Percentiles rank a stretch among this genome's conserved stretches.
These are phyloP conservation scores for Lucilia cuprina DNA, from an alignment of 1,140 invertebrate species.

Conservation along the genomic window DNA sequence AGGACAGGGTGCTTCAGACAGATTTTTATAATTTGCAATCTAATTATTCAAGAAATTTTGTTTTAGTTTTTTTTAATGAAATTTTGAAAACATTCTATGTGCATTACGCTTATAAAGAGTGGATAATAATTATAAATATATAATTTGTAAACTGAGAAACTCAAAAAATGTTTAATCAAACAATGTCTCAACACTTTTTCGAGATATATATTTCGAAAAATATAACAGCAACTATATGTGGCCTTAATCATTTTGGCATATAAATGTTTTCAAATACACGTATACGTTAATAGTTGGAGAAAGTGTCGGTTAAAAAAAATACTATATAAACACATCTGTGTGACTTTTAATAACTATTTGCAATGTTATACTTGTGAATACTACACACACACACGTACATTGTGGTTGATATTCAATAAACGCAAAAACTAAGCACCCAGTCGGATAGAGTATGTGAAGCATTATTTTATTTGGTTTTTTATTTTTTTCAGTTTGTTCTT, in stretches of 20 bases:
- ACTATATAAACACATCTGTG: background rate
- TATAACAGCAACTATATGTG: background rate
- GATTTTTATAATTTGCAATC: too few species aligned
- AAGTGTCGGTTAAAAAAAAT: background rate
- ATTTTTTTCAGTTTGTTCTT: too few species aligned
- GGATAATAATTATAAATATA: too few species aligned
- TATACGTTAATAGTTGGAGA: background rate
- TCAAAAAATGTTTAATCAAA: too few species aligned
- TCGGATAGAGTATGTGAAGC: background rate
- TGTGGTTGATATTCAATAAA: slow-evolving; percentile 11
- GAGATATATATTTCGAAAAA: too few species aligned
- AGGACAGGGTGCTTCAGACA: background rate
- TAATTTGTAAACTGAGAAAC: too few species aligned
- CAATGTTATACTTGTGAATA: background rate
- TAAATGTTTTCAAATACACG: background rate
- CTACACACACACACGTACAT: background rate
- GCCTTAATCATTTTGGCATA: background rate
- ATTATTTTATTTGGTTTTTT: background rate
- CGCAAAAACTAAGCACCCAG: background rate
- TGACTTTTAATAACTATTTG: slow-evolving; percentile 1
- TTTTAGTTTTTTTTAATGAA: too few species aligned
- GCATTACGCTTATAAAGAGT: too few species aligned
- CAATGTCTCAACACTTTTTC: too few species aligned
- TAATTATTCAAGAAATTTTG: too few species aligned
- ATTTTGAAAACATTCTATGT: too few species aligned